Percentiles rank a stretch among this genome's conserved stretches.
phyloP scores from a whole-genome alignment of 2,113 vertebrate species.

The Callorhinus ursinus region DNA sequence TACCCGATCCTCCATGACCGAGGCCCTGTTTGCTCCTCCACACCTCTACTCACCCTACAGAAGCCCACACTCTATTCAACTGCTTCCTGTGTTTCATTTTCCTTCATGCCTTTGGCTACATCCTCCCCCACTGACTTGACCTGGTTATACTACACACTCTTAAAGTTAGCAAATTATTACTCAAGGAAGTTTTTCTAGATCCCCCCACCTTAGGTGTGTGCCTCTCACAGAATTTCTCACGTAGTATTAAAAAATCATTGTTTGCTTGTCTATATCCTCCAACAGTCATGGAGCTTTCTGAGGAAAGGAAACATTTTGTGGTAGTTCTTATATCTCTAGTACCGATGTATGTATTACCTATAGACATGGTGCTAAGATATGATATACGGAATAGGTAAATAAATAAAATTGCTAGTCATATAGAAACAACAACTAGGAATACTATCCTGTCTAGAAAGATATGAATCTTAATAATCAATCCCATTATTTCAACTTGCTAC shows the following conservation, averaged over 20 bases:
- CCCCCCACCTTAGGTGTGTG: not conserved
- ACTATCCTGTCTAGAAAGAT: not conserved
- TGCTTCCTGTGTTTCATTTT: not conserved
- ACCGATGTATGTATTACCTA: not conserved
- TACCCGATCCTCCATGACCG: too few species aligned
- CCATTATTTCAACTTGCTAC: not conserved
- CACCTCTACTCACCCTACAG: not conserved
- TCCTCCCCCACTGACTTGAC: not conserved
- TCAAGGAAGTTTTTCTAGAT: not conserved
- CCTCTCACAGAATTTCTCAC: not conserved
- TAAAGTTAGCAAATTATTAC: not conserved
- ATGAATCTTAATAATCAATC: not conserved
- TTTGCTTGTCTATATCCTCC: not conserved
- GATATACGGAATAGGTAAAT: not conserved
- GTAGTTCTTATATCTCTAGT: not conserved
- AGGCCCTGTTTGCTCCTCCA: too few species aligned
- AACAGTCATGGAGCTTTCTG: not conserved
- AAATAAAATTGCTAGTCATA: not conserved
- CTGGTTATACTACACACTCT: not conserved
- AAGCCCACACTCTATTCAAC: not conserved
- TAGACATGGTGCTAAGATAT: not conserved
- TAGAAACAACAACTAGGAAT: not conserved
- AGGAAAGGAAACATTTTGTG: not conserved
- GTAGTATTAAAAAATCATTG: not conserved
- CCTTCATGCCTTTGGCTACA: not conserved